These are phyloP conservation scores for Solea senegalensis DNA, from an alignment of 2,113 vertebrate species.

Conservation along the genomic window DNA sequence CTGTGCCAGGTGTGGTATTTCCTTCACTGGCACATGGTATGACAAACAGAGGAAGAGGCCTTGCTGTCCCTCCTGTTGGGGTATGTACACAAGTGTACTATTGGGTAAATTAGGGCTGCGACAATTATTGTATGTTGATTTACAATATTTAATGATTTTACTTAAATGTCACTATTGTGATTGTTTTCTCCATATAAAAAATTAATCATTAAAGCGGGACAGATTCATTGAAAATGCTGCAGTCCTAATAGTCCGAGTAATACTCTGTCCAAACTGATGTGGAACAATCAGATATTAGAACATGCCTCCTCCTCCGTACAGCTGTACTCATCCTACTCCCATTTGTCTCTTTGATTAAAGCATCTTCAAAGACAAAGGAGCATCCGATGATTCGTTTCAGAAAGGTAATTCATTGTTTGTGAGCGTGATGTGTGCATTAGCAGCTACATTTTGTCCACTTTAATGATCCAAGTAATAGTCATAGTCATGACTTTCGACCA, in stretches of 20 bases:
- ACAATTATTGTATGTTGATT: too few relatives aligned
- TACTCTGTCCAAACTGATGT: not conserved
- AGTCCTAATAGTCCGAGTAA: too few relatives aligned
- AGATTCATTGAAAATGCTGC: too few relatives aligned
- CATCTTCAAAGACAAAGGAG: conserved; percentile 66
- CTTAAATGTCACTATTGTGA: too few relatives aligned
- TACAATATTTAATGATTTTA: too few relatives aligned
- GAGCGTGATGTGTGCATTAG: not conserved
- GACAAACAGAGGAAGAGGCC: conserved; percentile 73
- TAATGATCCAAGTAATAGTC: too few relatives aligned
- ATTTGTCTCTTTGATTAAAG: conserved; percentile 14
- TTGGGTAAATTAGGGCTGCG: too few relatives aligned
- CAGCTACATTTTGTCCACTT: not conserved
- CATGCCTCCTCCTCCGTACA: too few relatives aligned
- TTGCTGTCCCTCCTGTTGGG: conserved; percentile 76
- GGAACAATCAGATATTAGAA: too few relatives aligned
- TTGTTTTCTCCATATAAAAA: not conserved
- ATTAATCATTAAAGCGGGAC: not conserved
- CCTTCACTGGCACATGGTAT: conserved; percentile 69
- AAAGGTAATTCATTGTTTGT: conserved; percentile 69
- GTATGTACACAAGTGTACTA: conserved; percentile 41
- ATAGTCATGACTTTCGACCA: too few relatives aligned
- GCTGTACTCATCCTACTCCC: not conserved
- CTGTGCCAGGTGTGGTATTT: conserved; percentile 75
- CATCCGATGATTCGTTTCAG: conserved; percentile 76